These are phyloP conservation scores for Grallaria varia DNA, from an alignment of 2,113 vertebrate species.

Conservation along the genomic window DNA sequence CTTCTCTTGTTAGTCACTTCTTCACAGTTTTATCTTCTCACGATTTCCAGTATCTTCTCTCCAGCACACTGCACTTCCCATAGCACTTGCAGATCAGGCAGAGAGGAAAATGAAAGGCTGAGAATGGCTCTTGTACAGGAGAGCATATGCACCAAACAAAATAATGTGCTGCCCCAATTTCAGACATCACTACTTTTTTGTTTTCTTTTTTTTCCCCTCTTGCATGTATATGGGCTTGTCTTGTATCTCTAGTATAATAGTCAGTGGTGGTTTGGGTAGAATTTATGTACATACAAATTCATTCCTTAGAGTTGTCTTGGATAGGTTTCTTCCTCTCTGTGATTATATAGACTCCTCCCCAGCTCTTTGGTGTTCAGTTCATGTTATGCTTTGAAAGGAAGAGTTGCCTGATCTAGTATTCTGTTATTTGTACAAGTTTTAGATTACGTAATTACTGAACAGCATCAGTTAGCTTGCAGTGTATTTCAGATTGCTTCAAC, in stretches of 20 bases:
- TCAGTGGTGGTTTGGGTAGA: not conserved
- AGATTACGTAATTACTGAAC: not conserved
- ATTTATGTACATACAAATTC: not conserved
- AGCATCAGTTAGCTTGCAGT: not conserved
- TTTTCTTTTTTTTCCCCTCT: not conserved
- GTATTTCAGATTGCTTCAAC: not conserved
- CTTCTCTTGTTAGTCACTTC: not conserved
- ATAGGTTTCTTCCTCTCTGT: not conserved
- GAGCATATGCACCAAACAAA: not conserved
- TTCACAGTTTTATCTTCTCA: not conserved
- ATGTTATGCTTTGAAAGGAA: not conserved
- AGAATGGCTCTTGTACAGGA: not conserved
- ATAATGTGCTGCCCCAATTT: not conserved
- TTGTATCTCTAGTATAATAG: not conserved
- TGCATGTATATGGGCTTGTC: not conserved
- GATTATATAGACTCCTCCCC: not conserved
- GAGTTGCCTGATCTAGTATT: not conserved
- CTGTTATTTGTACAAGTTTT: not conserved
- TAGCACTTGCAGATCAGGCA: not conserved
- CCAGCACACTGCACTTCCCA: not conserved
- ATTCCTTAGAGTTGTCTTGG: not conserved
- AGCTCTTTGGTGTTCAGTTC: not conserved
- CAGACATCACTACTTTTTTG: not conserved
- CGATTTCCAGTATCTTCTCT: not conserved
- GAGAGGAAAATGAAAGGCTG: not conserved